Evolutionary conservation across 2,113 vertebrate genomes (phyloP), one percentile per base, ranked within the genome.

Genomic region (Motacilla alba): DNA sequence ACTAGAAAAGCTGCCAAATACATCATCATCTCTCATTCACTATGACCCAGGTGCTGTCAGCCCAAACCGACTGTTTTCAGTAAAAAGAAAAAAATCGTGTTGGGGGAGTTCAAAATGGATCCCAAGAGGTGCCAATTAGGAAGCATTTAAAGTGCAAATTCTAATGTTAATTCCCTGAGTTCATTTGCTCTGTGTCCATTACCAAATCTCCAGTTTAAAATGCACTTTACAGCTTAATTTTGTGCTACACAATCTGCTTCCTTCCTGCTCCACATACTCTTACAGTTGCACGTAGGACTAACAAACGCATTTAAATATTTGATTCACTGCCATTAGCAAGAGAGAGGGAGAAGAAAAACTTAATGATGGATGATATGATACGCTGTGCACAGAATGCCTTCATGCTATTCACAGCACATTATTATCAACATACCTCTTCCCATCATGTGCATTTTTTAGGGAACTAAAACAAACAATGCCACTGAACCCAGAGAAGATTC

Each of bases 291-390:
- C 6, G 10, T 39, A 75, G 83, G 87, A 49, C 69, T 93, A 97
- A 96, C 91, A 97, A 96, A 96, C 66, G 89, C 91, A 97, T 95
- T 97, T 96, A 95, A 95, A 95, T 96, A 94, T 95, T 97, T 96
- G 95, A 95, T 94, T 90, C 46, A 3, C 62, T 92, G 94, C 94
- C 88, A 90, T 91, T 93, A 95, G 59, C 68, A 7, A 12, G 67
- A 64, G 80, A 83, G 76, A 77, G 49, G 31, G 81, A 74, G 75
- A 74, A 75, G 80, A 58, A 85, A 83, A 92, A 68, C 62, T 86
- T 95, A 87, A 95, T 89, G 96, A 96, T 27, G 91, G 96, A 72
- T 76, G 90, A 88, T 87, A 94, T 39, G 92, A 95, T 67, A 94
- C 0, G 88, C 94, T 96, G 83, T 93, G 93, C 60, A 74, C 95